These are phyloP conservation scores for Aporophyla lueneburgensis DNA, from an alignment of 2,888 invertebrate species.

Conservation along the genomic window DNA sequence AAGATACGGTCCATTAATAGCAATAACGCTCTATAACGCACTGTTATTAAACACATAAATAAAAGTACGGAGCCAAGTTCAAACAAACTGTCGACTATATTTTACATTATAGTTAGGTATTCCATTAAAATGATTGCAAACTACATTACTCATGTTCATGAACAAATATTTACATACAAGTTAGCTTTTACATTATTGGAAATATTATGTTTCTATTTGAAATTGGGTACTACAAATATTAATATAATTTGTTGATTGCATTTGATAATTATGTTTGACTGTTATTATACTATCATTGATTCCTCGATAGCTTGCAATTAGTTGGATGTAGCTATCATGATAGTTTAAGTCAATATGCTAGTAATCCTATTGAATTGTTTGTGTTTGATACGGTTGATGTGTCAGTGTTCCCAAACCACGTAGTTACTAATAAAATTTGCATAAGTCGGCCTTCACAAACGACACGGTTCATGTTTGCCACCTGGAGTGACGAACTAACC, in stretches of 20 bases:
- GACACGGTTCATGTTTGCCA: constrained; percentile 32
- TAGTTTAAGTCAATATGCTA: constrained; percentile 32
- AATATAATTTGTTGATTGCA: constrained; percentile 24
- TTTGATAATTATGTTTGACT: constrained; percentile 30
- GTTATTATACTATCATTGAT: constrained; percentile 2
- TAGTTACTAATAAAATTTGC: constrained; percentile 69
- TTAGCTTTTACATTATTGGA: constrained; percentile 11
- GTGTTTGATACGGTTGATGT: constrained; percentile 52
- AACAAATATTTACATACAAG: constrained; percentile 32
- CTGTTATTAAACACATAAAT: constrained; percentile 55
- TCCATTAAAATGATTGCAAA: constrained; percentile 55
- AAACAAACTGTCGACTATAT: constrained; percentile 41
- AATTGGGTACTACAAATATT: constrained; percentile 27
- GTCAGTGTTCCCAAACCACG: constrained; percentile 50
- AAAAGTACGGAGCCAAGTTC: constrained; percentile 31
- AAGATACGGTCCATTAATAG: constrained; percentile 38
- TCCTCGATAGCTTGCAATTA: constrained; percentile 36
- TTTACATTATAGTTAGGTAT: constrained; percentile 34
- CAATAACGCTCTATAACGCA: constrained; percentile 41
- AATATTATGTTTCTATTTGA: constrained; percentile 25
- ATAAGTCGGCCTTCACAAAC: constrained; percentile 61
- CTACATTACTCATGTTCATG: constrained; percentile 21
- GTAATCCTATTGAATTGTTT: constrained; percentile 37
- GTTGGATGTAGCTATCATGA: constrained; percentile 15
- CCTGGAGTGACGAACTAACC: constrained; percentile 52